Base-by-base conservation (phyloP, 2,888 invertebrate species). In the Callimorpha dominula region DNA sequence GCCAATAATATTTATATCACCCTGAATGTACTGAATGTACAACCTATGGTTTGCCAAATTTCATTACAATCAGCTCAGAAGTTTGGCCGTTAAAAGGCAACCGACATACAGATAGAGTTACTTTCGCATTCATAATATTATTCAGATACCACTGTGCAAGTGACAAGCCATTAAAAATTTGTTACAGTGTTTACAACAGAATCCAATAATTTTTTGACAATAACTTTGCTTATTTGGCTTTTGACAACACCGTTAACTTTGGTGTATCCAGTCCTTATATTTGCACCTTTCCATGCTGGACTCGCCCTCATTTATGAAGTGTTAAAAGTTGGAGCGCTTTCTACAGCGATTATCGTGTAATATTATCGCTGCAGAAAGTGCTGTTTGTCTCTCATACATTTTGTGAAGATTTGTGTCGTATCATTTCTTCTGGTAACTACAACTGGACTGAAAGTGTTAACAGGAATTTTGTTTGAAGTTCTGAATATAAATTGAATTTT, bases 351-450 rank as follows among this genome's bases (percentile, higher is more conserved):
- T n/a, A n/a, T n/a, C n/a, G n/a, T n/a, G n/a, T n/a, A n/a, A n/a
- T n/a, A n/a, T n/a, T n/a, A 43, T 8, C 43, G 8, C 43, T 43
- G 8, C 8, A 43, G 43, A 43, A 43, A 43, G 8, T 8, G 11
- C 20, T 15, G 43, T 65, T 4, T 20, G 9, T 20, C 46, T 9
- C 4, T 65, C 11, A 17, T 20, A 20, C 9, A 15, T 20, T 7
- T 65, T n/a, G 12, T 65, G 0, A 65, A 49, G 20, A 49, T 65
- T 7, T 43, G 65, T 49, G 20, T 46, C 12, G 9, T 65, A 1
- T 65, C 65, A 20, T 65, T 65, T 65, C 49, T 65, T 12, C 46
- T 65, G 11, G 49, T 65, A 9, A 65, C 49, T n/a, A 49, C 12
- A 7, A n/a, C 65, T 46, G 65, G 65, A 7, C 49, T 65, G 6